Evolutionary conservation across 2,797 vertebrate genomes (phyloP).

Genomic region (Ctenopoma kingsleyae): DNA sequence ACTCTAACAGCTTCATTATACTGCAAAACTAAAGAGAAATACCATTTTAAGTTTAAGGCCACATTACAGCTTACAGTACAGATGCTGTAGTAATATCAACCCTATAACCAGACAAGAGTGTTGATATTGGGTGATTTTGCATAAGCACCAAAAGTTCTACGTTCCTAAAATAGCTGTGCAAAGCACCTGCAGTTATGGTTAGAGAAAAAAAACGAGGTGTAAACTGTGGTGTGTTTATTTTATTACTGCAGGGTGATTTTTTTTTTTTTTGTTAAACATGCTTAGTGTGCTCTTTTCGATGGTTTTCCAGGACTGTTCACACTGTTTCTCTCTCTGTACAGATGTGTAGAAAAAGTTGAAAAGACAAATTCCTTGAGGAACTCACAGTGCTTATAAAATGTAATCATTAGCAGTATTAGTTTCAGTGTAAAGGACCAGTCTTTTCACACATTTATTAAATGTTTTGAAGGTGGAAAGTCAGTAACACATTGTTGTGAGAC

Average conservation of each 20-base stretch:
- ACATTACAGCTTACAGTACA: no score
- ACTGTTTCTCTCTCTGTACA: not conserved
- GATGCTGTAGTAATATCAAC: no score
- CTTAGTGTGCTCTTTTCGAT: not conserved
- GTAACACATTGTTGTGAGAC: conserved; percentile 4
- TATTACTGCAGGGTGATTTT: not conserved
- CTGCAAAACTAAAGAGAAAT: no score
- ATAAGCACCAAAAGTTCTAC: not conserved
- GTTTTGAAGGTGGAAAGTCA: not conserved
- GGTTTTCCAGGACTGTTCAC: not conserved
- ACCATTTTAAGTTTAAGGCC: no score
- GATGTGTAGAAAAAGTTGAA: not conserved
- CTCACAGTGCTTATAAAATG: not conserved
- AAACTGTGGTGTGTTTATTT: not conserved
- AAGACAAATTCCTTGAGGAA: not conserved
- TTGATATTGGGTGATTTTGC: no score
- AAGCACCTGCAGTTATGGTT: no score
- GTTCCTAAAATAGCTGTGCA: not conserved
- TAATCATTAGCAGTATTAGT: conserved; percentile 6
- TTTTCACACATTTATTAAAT: conserved; percentile 13
- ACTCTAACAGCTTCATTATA: no score
- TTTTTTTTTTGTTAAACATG: not conserved
- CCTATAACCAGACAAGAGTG: no score
- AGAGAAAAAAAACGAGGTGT: no score
- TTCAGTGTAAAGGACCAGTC: not conserved